phyloP scores from a whole-genome alignment of 2,113 vertebrate species.

The Cacatua alba region DNA sequence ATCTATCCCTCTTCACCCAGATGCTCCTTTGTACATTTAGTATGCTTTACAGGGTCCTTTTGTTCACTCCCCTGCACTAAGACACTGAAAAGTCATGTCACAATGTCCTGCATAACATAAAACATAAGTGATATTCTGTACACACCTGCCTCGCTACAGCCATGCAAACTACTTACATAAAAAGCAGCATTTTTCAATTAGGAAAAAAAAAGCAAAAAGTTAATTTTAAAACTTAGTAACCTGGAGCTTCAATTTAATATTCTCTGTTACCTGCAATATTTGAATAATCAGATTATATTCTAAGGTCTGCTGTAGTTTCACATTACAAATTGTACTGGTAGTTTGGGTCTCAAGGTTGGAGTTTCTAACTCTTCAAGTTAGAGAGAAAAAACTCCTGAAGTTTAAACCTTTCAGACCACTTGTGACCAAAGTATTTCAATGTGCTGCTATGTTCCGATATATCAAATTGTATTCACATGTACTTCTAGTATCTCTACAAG shows the following conservation, averaged over 20 bases:
- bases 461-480: neutral
- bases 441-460: neutral
- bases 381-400: neutral
- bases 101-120: neutral
- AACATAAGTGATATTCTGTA: neutral
- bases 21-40: neutral
- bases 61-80: neutral
- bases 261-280: neutral
- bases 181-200: neutral
- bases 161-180: neutral
- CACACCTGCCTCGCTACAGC: neutral
- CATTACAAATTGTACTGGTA: neutral
- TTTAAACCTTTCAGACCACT: neutral
- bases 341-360: neutral
- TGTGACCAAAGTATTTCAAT: neutral
- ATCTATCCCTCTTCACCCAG: neutral
- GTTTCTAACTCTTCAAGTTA: neutral
- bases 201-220: neutral
- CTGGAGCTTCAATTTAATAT: neutral
- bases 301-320: neutral
- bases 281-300: neutral
- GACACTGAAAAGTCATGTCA: neutral
- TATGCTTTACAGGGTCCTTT: neutral
- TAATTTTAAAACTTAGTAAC: neutral
- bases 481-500: neutral